Percentiles rank a stretch among this genome's conserved stretches.
Conservation (phyloP, 2,888 invertebrate genomes). For the Meloe dianella region DNA sequence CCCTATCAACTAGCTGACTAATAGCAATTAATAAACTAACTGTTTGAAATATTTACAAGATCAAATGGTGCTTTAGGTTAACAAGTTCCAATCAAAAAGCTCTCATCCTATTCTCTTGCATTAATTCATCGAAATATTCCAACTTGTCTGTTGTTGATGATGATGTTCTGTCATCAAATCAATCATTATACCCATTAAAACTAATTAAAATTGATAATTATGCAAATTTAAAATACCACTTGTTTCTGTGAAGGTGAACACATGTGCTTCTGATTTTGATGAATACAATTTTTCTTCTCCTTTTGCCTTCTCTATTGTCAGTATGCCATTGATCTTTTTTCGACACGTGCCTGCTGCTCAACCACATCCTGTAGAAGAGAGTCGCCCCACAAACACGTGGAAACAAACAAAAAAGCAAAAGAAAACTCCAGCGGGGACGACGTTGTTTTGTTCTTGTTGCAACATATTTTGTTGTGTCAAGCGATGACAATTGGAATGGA, state of each 20-base stretch:
- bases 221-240: neutral
- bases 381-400: neutral
- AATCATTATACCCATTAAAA: neutral
- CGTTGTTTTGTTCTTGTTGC: neutral
- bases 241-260: constrained; percentile 26
- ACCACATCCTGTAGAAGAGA: neutral
- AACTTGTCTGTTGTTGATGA: neutral
- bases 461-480: neutral
- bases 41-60: neutral
- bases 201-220: neutral
- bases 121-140: neutral
- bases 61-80: constrained; percentile 1
- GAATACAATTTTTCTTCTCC: constrained; percentile 28
- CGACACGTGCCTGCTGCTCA: constrained; percentile 15
- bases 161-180: neutral
- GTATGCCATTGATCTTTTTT: constrained; percentile 20
- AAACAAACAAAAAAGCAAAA: neutral
- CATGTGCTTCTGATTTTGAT: constrained; percentile 35
- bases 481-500: neutral
- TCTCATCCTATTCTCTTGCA: neutral
- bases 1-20: neutral
- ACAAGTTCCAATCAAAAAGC: neutral
- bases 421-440: neutral
- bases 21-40: neutral
- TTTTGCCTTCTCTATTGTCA: neutral